Base-by-base conservation (phyloP, 2,888 invertebrate genomes). In the Seladonia tumulorum region DNA sequence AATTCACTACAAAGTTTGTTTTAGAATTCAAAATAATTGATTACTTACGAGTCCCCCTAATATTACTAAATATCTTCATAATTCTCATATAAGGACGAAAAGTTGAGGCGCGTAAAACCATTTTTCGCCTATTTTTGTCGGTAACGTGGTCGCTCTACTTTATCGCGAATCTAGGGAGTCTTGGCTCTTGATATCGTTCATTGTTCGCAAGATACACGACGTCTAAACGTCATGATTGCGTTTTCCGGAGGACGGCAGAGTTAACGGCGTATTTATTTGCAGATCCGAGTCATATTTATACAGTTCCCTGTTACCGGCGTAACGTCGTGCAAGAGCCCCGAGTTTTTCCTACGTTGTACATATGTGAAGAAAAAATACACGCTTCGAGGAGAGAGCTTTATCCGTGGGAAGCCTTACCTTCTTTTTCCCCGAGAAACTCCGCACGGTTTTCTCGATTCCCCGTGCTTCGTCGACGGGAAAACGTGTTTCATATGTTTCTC, bases 401-500 rank as follows among this genome's bases (percentile, higher is more conserved):
- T 14, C 42, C 16, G 29, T 25, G 45, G 45, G 60, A 29, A 63
- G 74, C 53, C 14, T 53, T n/a, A 4, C 42, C 16, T 35, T 47
- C 47, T n/a, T 39, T 16, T 35, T 5, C n/a, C 3, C n/a, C 57
- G 53, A 8, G 29, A 8, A 63, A 29, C 63, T 63, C n/a, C 29
- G 18, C 8, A 63, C 22, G 12, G 35, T 76, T 72, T 81, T 35
- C 63, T 47, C 5, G 57, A 45, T 63, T 86, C 63, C 71, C 10
- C 49, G 16, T 74, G 29, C 42, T 35, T 18, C 49, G 72, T 29
- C 82, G 75, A 53, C 49, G 14, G 66, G 85, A 72, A 85, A 87
- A 75, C 82, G 86, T 75, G 79, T 86, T 82, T 83, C 81, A 77
- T 73, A 80, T 70, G 68, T 77, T 82, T 86, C 53, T 74, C 76